These are phyloP conservation scores for Diplosoma virens DNA, from an alignment of 23 tunicate species.

Conservation along the genomic window DNA sequence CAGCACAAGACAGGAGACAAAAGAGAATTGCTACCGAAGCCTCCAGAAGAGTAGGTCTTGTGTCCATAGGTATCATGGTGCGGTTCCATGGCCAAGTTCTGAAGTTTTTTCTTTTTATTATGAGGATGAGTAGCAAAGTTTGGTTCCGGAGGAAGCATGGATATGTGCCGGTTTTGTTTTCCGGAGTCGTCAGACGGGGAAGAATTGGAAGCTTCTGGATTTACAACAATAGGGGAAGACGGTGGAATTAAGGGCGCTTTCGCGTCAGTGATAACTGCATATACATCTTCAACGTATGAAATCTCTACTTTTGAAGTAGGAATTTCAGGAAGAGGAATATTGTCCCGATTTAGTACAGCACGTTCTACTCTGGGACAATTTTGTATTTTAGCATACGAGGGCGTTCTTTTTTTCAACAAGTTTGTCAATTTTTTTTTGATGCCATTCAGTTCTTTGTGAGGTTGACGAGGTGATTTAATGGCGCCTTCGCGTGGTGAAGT, in stretches of 20 bases:
- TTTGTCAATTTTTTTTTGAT: not conserved
- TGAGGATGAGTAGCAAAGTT: not conserved
- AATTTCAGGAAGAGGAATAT: not conserved
- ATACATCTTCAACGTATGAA: constrained; percentile 2
- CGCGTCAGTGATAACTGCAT: not conserved
- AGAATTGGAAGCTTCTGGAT: not conserved
- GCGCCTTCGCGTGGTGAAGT: not conserved
- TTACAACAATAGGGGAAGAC: not conserved
- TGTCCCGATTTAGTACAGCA: not conserved
- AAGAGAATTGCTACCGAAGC: not conserved
- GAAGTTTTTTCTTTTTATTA: no score
- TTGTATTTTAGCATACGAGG: constrained; percentile 3
- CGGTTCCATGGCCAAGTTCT: no score
- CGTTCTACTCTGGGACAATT: constrained; percentile 7
- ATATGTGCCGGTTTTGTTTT: not conserved
- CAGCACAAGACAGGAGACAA: constrained; percentile 13
- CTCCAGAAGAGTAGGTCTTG: no score
- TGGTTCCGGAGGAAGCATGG: not conserved
- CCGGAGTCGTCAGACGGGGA: not conserved
- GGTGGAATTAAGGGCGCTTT: no score
- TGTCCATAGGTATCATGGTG: no score
- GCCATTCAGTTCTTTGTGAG: not conserved
- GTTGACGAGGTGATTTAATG: not conserved
- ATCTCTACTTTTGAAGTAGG: not conserved
- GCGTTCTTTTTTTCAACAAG: not conserved